Evolutionary conservation across 2,888 invertebrate species (phyloP).

Genomic region (Torymus texanus): DNA sequence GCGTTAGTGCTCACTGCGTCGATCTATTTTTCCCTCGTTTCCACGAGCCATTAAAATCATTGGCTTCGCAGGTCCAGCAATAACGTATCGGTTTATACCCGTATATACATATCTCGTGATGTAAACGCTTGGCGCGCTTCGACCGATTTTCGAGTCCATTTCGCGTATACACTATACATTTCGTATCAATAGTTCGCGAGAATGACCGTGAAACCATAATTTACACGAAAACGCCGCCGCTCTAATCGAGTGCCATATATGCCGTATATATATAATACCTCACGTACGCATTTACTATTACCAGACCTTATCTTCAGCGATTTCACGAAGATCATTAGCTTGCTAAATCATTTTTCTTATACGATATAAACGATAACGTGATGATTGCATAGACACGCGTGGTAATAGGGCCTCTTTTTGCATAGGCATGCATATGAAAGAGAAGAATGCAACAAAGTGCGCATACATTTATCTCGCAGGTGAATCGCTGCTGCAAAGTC

Average conservation of each 20-base stretch:
- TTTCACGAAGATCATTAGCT: constrained; percentile 35
- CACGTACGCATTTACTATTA: background rate
- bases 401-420: constrained; percentile 19
- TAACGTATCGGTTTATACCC: background rate
- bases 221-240: constrained; percentile 20
- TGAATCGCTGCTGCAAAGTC: constrained; percentile 49
- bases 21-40: constrained; percentile 35
- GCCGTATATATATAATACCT: no score
- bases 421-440: background rate
- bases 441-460: background rate
- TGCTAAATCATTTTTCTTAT: constrained; percentile 43
- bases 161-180: background rate
- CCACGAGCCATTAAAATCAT: constrained; percentile 39
- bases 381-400: constrained; percentile 19
- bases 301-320: constrained; percentile 4
- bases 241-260: constrained; percentile 6
- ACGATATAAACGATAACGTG: constrained; percentile 23
- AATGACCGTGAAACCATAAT: constrained; percentile 47
- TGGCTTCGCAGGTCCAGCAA: constrained; percentile 7
- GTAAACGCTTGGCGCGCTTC: constrained; percentile 3
- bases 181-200: constrained; percentile 9
- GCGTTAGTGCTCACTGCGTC: background rate
- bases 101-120: background rate
- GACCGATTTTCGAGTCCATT: constrained; percentile 9
- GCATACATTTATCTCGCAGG: constrained; percentile 33